Evolutionary conservation across 2,888 invertebrate genomes (phyloP), one percentile per base, ranked within the genome.

Genomic region (Oligia strigilis): DNA sequence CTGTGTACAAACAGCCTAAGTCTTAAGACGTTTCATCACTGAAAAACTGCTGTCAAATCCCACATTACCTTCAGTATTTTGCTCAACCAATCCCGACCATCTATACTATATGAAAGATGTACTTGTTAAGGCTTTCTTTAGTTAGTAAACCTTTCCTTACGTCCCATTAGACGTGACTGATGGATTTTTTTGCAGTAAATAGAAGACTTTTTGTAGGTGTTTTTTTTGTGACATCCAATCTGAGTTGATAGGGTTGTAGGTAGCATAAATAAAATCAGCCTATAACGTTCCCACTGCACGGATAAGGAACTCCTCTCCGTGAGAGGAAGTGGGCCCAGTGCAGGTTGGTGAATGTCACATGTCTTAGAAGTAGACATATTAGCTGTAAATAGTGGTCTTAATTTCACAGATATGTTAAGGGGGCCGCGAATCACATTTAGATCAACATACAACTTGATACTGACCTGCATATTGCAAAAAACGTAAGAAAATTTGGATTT

Each of bases 121-220:
- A 82, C 49, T 77, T 83, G 77, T 80, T 77, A 64, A 77, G 77
- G 77, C 23, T 70, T 81, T 83, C 52, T 81, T 83, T 77, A 70
- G 60, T 52, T 66, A 77, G 64, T 70, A 69, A 64, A 58, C 83
- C 64, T 69, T 80, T 40, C 17, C 69, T 77, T 49, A 83, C 77
- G 83, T 80, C 4, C 49, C 64, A 77, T 80, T 77, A 49, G 3
- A 70, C 19, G 23, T 80, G 83, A 82, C 29, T 69, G 69, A 77
- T 80, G 69, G 67, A 11, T 58, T 64, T 80, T 80, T 80, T 82
- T 62, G 17, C 11, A 60, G 36, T 62, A 75, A 52, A 67, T 62
- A 52, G 0, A 81, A 43, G 23, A 62, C 6, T 62, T 81, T 62
- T 2, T 49, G 17, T 40, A 4, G 40, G 13, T 40, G 3, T 40